These are phyloP conservation scores for Drosophila atripex DNA, from an alignment of 2,888 invertebrate genomes.

Conservation along the genomic window DNA sequence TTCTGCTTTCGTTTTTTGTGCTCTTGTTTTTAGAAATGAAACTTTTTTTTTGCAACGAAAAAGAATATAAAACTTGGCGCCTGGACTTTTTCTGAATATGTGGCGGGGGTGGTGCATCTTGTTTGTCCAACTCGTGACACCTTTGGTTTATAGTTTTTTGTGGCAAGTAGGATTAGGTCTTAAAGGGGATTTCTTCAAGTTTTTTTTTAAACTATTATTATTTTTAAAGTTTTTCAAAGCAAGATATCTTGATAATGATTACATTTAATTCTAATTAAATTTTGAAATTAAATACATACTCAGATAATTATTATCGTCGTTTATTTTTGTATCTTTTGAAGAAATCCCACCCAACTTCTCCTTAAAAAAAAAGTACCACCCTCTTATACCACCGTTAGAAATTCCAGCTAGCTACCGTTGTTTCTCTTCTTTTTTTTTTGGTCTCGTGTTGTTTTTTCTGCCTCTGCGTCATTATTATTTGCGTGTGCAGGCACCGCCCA, in stretches of 20 bases:
- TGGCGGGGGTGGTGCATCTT: conserved; percentile 24
- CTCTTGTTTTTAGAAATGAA: conserved; percentile 62
- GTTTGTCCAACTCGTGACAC: conserved; percentile 46
- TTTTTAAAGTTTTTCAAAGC: too few relatives aligned
- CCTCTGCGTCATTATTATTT: conserved; percentile 61
- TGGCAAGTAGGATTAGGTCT: conserved; percentile 33
- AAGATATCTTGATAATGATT: too few relatives aligned
- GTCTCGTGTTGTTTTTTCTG: conserved; percentile 36
- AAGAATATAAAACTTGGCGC: conserved; percentile 53
- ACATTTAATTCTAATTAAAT: too few relatives aligned
- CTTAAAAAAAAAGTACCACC: not conserved
- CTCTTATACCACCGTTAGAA: not conserved
- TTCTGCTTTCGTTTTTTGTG: conserved; percentile 53
- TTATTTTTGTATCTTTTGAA: conserved; percentile 1
- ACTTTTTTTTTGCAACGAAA: conserved; percentile 49
- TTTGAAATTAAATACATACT: conserved; percentile 2
- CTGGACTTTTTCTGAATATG: conserved; percentile 36
- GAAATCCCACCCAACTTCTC: conserved; percentile 27
- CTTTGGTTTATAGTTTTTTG: conserved; percentile 35
- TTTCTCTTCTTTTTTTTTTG: conserved; percentile 6
- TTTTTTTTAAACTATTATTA: too few relatives aligned
- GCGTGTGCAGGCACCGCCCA: conserved; percentile 59
- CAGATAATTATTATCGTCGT: not conserved
- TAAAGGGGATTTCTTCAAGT: too few relatives aligned
- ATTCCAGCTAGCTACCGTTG: not conserved